A percentile compares a stretch with the other conserved stretches of the same genome.
Conservation (phyloP, 2,113 vertebrate genomes). For the Catharus minimus region DNA sequence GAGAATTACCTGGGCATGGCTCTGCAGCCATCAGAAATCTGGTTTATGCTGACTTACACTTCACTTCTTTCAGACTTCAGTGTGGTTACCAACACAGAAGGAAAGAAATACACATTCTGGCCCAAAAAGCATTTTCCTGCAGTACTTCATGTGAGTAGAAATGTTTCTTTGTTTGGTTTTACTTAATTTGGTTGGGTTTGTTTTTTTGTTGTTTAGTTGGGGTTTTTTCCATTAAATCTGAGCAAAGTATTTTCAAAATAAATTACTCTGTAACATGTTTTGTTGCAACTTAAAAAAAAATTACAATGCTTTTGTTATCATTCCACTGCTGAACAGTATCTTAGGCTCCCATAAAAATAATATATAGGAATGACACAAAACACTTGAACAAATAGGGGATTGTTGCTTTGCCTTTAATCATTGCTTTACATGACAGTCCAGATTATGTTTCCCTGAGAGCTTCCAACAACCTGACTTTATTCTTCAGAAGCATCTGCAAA, state of each 20-base stretch:
- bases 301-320: neutral
- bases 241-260: neutral
- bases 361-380: neutral
- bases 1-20: neutral
- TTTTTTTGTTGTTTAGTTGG: neutral
- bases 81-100: neutral
- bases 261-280: neutral
- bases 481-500: neutral
- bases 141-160: neutral
- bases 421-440: neutral
- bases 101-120: neutral
- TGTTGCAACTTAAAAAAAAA: neutral
- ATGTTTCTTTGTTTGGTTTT: neutral
- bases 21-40: rapidly evolving
- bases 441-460: neutral
- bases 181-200: neutral
- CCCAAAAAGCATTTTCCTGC: neutral
- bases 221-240: neutral
- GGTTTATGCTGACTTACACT: neutral
- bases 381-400: neutral
- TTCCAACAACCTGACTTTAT: neutral
- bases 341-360: neutral
- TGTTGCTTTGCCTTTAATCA: neutral
- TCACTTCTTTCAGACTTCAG: neutral
- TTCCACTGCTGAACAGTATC: neutral